phyloP scores from a whole-genome alignment of 2,797 vertebrate species.

The Petrocephalus schoutedeni region DNA sequence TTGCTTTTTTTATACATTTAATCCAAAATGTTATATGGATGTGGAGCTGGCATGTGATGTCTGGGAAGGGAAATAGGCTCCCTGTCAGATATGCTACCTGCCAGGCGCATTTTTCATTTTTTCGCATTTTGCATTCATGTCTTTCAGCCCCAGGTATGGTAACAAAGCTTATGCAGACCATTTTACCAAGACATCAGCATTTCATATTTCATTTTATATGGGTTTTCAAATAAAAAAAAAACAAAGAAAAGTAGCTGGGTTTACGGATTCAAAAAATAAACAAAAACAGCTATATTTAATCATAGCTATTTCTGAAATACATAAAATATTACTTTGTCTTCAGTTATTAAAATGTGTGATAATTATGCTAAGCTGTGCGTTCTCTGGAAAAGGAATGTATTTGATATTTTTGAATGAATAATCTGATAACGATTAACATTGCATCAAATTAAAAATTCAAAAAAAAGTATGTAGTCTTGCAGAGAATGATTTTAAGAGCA shows the following conservation, averaged over 20 bases:
- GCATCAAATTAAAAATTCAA: background rate
- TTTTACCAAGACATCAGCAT: background rate
- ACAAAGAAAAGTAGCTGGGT: background rate
- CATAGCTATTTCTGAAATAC: background rate
- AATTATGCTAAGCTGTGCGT: background rate
- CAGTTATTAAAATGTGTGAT: background rate
- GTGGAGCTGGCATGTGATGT: background rate
- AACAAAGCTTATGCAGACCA: background rate
- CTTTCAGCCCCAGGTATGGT: background rate
- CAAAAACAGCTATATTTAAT: background rate
- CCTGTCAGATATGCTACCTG: background rate
- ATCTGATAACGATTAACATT: background rate
- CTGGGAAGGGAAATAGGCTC: background rate
- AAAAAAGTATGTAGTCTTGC: background rate
- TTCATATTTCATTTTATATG: conserved; percentile 3
- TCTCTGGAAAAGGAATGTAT: background rate
- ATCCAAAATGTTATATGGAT: background rate
- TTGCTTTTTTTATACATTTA: background rate
- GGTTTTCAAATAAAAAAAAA: background rate
- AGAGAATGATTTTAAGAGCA: background rate
- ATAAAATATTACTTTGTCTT: background rate
- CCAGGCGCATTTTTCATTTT: background rate
- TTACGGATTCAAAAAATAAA: background rate
- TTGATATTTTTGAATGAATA: background rate
- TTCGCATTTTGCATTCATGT: background rate